These are phyloP conservation scores for Sebastiscus albofasciatus DNA, from an alignment of 2,797 vertebrate genomes.

Conservation along the genomic window DNA sequence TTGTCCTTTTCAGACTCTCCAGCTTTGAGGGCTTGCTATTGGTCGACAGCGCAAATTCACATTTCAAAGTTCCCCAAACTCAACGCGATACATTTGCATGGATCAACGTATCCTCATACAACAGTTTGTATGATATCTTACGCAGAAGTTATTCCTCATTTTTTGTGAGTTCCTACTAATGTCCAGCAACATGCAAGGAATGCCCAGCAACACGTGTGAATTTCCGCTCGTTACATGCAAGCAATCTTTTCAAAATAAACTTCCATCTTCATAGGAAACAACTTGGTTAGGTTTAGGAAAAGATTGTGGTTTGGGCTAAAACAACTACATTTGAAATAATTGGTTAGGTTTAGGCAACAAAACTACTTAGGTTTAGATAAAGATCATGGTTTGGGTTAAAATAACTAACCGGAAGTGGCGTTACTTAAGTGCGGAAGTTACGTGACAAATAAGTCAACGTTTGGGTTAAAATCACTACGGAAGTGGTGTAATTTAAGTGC, in stretches of 20 bases:
- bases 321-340: too few species aligned
- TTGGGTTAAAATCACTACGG: too few species aligned
- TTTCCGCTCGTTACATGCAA: not conserved
- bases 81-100: not conserved
- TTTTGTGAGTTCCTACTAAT: not conserved
- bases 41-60: not conserved
- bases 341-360: too few species aligned
- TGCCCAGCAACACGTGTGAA: accelerated
- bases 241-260: not conserved
- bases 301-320: not conserved
- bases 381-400: too few species aligned
- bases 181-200: not conserved
- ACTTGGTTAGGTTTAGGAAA: not conserved
- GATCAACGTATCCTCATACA: not conserved
- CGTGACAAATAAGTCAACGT: too few species aligned
- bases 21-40: not conserved
- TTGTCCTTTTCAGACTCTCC: not conserved
- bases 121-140: not conserved
- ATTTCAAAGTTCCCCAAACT: not conserved
- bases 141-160: not conserved
- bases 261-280: not conserved
- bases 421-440: too few species aligned
- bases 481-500: too few species aligned
- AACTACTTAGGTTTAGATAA: too few species aligned
- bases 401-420: too few species aligned